These are phyloP conservation scores for Nycticryphes semicollaris DNA, from an alignment of 2,113 vertebrate genomes.

Conservation along the genomic window DNA sequence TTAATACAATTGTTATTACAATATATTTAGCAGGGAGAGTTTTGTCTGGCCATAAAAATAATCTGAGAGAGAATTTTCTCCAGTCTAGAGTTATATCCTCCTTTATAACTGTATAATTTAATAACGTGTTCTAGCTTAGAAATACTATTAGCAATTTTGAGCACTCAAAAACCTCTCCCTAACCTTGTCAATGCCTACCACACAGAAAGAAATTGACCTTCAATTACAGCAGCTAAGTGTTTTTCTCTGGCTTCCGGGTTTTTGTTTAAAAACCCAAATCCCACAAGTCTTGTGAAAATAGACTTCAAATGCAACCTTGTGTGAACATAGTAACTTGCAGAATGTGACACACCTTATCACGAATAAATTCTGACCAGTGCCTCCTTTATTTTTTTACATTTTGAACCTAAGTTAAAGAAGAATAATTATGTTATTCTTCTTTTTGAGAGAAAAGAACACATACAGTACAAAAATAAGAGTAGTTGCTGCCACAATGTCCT, in stretches of 20 bases:
- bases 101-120: background rate
- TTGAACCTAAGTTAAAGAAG: background rate
- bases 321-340: background rate
- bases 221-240: rapidly evolving
- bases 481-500: background rate
- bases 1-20: background rate
- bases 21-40: background rate
- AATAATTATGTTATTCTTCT: background rate
- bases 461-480: background rate
- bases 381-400: background rate
- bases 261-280: background rate
- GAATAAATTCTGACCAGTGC: background rate
- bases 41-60: background rate
- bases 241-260: background rate
- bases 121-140: background rate
- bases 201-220: background rate
- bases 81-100: background rate
- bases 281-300: background rate
- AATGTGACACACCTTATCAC: background rate
- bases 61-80: background rate
- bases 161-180: background rate
- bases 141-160: background rate
- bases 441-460: background rate
- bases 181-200: background rate
- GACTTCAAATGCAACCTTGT: background rate